Base-by-base conservation (phyloP, 2,113 vertebrate genomes). In the Cavia porcellus region DNA sequence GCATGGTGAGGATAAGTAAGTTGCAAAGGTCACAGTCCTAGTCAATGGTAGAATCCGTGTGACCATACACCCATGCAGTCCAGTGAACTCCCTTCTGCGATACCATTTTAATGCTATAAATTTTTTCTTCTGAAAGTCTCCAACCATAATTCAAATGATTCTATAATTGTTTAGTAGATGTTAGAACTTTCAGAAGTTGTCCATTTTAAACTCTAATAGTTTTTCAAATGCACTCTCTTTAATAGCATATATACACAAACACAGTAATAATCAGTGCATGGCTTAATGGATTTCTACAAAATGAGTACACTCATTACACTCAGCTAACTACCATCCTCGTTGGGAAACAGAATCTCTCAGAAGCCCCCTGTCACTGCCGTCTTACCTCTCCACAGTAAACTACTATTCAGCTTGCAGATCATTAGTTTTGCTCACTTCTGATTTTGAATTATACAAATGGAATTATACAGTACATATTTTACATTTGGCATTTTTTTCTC, bases 141-240 rank as follows among this genome's bases (percentile, higher is more conserved):
- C 17, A 81, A 13, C 28, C 81, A n/a, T 45, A 52, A 55, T 95
- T 86, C 52, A 42, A 95, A 61, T 19, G 20, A 62, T 28, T 45
- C 55, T 81, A 11, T 87, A 64, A 86, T 24, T 52, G 24, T 35
- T 91, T 81, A 81, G 25, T 81, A 72, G n/a, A 55, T 70, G 59
- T 82, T 3, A 87, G 74, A 55, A 11, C 25, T 95, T 61, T 20
- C 38, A 62, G 35, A 62, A 92, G 55, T 45, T 72, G 55, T 72
- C 55, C 89, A 74, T 28, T 87, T 55, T 95, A 35, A 87, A 64
- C 28, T 81, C 42, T 45, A 95, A 80, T 61, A 62, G n/a, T 68
- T 80, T 79, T 91, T 55, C 64, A 62, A 42, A 86, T 50, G 50
- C 24, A 81, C 15, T 62, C 25, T 55, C 50, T 72, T 87, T 57